phyloP scores from a whole-genome alignment of 2,888 invertebrate genomes.

The Prosapia bicincta region DNA sequence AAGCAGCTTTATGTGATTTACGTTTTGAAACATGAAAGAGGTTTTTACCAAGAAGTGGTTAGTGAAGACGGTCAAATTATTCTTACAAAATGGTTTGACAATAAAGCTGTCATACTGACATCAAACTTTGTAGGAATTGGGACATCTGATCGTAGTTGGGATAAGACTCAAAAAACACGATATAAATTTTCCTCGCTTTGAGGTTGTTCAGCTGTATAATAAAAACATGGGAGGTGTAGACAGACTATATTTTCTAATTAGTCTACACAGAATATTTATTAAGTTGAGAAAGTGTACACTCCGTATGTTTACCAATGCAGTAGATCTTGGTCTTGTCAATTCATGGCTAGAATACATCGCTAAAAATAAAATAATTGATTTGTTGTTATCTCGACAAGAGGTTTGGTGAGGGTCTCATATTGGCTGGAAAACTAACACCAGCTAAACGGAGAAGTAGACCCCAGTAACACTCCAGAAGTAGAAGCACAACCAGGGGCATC shows the following conservation, averaged over 20 bases:
- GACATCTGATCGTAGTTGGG: slow-evolving; percentile 16
- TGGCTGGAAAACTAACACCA: not conserved
- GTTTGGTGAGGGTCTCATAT: not conserved
- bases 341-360: not conserved
- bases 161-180: slow-evolving; percentile 16
- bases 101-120: slow-evolving; percentile 15
- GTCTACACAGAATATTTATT: not conserved
- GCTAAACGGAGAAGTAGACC: not conserved
- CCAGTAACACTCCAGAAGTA: not conserved
- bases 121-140: slow-evolving; percentile 28
- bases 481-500: not conserved
- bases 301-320: not conserved
- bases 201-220: slow-evolving; percentile 10
- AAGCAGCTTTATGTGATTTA: no score
- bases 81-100: slow-evolving; percentile 31
- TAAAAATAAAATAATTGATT: not conserved
- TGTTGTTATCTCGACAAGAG: not conserved
- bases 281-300: not conserved
- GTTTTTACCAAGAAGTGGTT: slow-evolving; percentile 8
- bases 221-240: not conserved
- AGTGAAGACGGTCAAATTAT: slow-evolving; percentile 22
- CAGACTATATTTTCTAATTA: not conserved
- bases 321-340: not conserved
- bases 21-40: not conserved
- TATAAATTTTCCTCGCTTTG: slow-evolving; percentile 24